Evolutionary conservation across 2,888 invertebrate species (phyloP).

Genomic region (Drosophila paranaensis): DNA sequence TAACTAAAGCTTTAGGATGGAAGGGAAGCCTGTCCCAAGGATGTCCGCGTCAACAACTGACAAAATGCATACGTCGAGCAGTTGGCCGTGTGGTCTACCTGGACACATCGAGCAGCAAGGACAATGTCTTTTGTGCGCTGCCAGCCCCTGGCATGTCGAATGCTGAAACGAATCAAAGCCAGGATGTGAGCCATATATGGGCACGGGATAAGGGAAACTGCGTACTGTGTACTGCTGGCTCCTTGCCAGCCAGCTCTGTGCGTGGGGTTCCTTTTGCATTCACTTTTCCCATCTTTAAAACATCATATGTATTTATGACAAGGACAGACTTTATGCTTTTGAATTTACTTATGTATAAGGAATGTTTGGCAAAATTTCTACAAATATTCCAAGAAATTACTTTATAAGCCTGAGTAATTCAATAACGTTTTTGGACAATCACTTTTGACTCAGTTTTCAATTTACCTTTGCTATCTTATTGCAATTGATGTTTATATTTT

Average conservation of each 20-base stretch:
- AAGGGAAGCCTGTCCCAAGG: slow-evolving; percentile 42
- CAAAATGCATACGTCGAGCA: slow-evolving; percentile 42
- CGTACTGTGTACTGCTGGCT: slow-evolving; percentile 2
- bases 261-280: neutral
- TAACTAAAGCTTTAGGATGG: slow-evolving; percentile 67
- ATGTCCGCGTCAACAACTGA: slow-evolving; percentile 41
- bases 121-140: slow-evolving; percentile 63
- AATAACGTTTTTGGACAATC: neutral
- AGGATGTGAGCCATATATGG: slow-evolving; percentile 31
- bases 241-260: slow-evolving; percentile 24
- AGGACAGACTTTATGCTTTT: neutral
- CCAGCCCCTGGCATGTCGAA: slow-evolving; percentile 38
- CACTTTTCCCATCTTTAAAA: slow-evolving; percentile 11
- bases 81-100: slow-evolving; percentile 48
- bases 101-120: slow-evolving; percentile 32
- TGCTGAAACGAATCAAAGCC: slow-evolving; percentile 55
- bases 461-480: neutral
- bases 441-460: neutral
- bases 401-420: neutral
- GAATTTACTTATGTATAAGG: too few species aligned
- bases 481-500: neutral
- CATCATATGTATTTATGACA: neutral
- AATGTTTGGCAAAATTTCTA: neutral
- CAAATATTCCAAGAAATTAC: neutral
- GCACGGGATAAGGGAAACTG: neutral